Evolutionary conservation across 2,888 invertebrate species (phyloP).

Genomic region (Rhabditoides inermis): DNA sequence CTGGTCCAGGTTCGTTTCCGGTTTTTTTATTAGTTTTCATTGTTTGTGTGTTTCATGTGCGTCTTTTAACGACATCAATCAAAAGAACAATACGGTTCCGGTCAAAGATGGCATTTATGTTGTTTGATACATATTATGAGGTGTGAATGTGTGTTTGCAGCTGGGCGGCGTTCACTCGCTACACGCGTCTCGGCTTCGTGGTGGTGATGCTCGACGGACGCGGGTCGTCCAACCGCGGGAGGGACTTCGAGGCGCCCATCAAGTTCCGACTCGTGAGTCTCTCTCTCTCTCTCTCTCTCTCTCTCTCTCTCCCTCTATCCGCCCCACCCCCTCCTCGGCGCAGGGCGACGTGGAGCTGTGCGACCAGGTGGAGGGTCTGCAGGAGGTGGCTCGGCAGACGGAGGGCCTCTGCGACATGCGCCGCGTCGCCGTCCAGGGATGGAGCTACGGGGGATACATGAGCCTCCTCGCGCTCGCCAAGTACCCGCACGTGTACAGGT

Average conservation of each 20-base stretch:
- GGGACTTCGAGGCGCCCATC: slow-evolving; percentile 82
- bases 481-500: slow-evolving; percentile 67
- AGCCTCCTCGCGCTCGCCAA: slow-evolving; percentile 87
- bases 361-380: slow-evolving; percentile 88
- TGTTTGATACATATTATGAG: neutral
- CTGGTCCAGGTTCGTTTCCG: slow-evolving; percentile 29
- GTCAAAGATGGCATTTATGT: neutral
- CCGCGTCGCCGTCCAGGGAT: slow-evolving; percentile 88
- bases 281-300: neutral
- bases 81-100: too few relatives aligned
- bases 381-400: slow-evolving; percentile 62
- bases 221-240: slow-evolving; percentile 85
- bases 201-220: slow-evolving; percentile 89
- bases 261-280: slow-evolving; percentile 66
- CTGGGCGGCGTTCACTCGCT: slow-evolving; percentile 69
- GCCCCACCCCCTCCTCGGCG: slow-evolving; percentile 13
- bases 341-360: slow-evolving; percentile 80
- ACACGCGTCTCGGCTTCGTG: slow-evolving; percentile 88
- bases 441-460: slow-evolving; percentile 98
- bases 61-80: slow-evolving; percentile 7
- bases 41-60: neutral
- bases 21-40: neutral
- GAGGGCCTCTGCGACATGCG: slow-evolving; percentile 73
- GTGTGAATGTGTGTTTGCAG: slow-evolving; percentile 4
- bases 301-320: neutral